Percentiles rank a stretch among this genome's conserved stretches.
These are phyloP conservation scores for Neosalanx taihuensis DNA, from an alignment of 2,797 vertebrate species.

Conservation along the genomic window DNA sequence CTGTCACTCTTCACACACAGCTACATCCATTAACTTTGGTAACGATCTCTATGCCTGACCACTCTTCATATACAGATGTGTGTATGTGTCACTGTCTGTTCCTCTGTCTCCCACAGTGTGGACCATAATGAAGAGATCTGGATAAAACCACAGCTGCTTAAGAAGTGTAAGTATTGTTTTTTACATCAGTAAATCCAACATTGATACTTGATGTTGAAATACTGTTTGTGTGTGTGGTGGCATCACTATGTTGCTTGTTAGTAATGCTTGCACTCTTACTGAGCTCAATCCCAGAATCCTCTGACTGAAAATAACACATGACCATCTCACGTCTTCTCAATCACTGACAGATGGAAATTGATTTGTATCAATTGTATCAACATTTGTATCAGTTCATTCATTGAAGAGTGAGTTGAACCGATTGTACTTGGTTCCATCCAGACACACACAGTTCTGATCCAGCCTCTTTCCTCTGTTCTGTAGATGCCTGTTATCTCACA, in stretches of 20 bases:
- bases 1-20: no score
- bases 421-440: not conserved
- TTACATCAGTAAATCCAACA: not conserved
- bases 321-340: not conserved
- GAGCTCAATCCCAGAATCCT: no score
- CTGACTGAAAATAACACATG: no score
- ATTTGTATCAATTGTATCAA: not conserved
- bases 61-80: not conserved
- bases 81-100: not conserved
- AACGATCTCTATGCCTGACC: not conserved
- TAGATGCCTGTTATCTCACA: not conserved
- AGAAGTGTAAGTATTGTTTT: constrained; percentile 26
- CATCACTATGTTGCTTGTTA: not conserved
- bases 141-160: constrained; percentile 18
- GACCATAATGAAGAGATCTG: constrained; percentile 14
- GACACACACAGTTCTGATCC: not conserved
- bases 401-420: no score
- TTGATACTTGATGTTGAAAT: not conserved
- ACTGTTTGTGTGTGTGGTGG: not conserved
- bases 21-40: not conserved
- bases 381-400: no score
- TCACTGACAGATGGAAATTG: not conserved
- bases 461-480: not conserved
- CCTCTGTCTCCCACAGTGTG: constrained; percentile 16
- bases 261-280: no score